Base-by-base conservation (phyloP, 2,888 invertebrate species). In the Strigamia maritima region DNA sequence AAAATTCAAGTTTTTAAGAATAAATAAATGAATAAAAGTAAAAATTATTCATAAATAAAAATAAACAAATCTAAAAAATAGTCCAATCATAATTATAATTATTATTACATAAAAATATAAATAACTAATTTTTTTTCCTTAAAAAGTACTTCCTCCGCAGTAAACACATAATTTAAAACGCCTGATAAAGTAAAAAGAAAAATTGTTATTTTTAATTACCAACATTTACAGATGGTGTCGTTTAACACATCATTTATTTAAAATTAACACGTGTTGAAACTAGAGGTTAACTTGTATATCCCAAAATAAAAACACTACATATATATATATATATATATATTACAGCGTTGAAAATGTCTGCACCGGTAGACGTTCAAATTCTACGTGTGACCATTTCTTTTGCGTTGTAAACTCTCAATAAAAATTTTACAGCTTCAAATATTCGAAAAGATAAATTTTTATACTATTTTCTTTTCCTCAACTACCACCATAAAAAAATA, bases 381-480 rank as follows among this genome's bases (percentile, higher is more conserved):
- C 60, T 60, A 60, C 60, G 60, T 60, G 70, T 70, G 70, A 26
- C 70, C 70, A 70, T 70, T 70, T 70, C 70, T 70, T 70, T 70
- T 70, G 70, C 70, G 70, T 70, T 70, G 70, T 70, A 70, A 70
- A 70, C 70, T 12, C 26, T 70, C 70, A 70, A 70, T 70, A 70
- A 70, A 70, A 70, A 12, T 70, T 70, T 70, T 70, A 70, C 70
- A 26, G 28, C 70, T 28, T 26, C 28, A 70, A 70, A 70, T 70
- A 70, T 70, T 70, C 70, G 70, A 26, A 70, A n/a, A 70, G 70
- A 70, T 70, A 70, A 70, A 70, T 70, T 70, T 70, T 28, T 60
- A 26, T 28, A 70, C 70, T 70, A 70, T 70, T 70, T 70, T 70
- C 70, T 12, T 70, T 70, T 28, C 70, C 70, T 70, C 24, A 1